Evolutionary conservation across 2,797 vertebrate species (phyloP).

Genomic region (Scleropages formosus): DNA sequence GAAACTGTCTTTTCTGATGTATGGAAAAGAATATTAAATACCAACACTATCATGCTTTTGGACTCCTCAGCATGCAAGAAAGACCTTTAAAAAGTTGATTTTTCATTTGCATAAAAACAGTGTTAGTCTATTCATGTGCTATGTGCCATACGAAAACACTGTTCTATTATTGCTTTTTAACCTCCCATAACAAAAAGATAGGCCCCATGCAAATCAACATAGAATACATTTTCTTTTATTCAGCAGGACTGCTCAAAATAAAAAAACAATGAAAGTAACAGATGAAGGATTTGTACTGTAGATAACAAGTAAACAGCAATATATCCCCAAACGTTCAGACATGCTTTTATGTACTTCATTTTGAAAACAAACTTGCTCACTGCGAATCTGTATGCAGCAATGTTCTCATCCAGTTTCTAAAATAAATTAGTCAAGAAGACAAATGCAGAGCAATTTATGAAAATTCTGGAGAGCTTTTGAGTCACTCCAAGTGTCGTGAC

Average conservation of each 20-base stretch:
- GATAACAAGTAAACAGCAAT: background rate
- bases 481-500: slow-evolving; percentile 35
- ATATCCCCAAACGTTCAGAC: slow-evolving; percentile 13
- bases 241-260: background rate
- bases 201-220: too few relatives aligned
- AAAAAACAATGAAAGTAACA: background rate
- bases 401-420: background rate
- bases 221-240: background rate
- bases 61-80: too few relatives aligned
- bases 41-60: too few relatives aligned
- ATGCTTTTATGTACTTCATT: slow-evolving; percentile 9
- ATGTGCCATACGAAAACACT: too few relatives aligned
- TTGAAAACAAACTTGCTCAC: background rate
- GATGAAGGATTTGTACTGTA: background rate
- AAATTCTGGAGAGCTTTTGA: slow-evolving; percentile 28
- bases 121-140: too few relatives aligned
- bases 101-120: too few relatives aligned
- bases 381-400: background rate
- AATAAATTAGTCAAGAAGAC: slow-evolving; percentile 23
- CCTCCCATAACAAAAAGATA: background rate
- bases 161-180: too few relatives aligned
- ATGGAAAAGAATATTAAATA: too few relatives aligned
- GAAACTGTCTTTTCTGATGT: too few relatives aligned
- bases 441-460: slow-evolving; percentile 20
- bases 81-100: too few relatives aligned